Base-by-base conservation (phyloP, 2,113 vertebrate species). In the Alethe diademata region DNA sequence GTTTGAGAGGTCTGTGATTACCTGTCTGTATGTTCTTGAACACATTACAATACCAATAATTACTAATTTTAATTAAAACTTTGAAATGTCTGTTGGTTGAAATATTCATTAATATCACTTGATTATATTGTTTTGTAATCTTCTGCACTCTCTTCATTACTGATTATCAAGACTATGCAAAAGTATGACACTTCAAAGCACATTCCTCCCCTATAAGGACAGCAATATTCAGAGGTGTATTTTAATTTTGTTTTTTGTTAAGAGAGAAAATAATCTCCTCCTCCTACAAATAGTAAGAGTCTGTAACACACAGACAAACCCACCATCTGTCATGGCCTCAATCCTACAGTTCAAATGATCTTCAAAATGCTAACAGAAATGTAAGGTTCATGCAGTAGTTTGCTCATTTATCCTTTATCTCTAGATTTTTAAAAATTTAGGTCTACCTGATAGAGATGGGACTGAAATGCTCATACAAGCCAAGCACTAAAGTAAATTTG, bases 1-100 rank as follows among this genome's bases (percentile, higher is more conserved):
- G 76, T 97, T 96, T 97, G 96, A 91, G 96, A 97, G 43, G 86
- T 84, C 91, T 97, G 78, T 97, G 97, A 98, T 98, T 98, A 96
- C 92, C 97, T 92, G 87, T 75, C 81, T 97, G 50, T 91, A 92
- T 94, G 94, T 97, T 97, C 93, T 95, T 16, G 33, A 97, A 97
- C 93, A 96, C 84, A 97, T 97, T 97, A 97, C 84, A 97, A 96
- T 98, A 97, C 97, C 96, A 97, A 91, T 97, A 96, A 88, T 75
- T 88, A 83, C 89, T 98, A 96, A 97, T 98, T 98, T 98, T 98
- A 98, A 98, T 98, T 98, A 97, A 98, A 98, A 97, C 92, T 97
- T 97, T 69, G 81, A 97, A 98, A 97, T 92, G 90, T 88, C 85
- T 96, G 88, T 91, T 75, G 95, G 80, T 97, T 98, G 96, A 97